phyloP scores from a whole-genome alignment of 2,888 invertebrate species.

The Ischnura elegans region DNA sequence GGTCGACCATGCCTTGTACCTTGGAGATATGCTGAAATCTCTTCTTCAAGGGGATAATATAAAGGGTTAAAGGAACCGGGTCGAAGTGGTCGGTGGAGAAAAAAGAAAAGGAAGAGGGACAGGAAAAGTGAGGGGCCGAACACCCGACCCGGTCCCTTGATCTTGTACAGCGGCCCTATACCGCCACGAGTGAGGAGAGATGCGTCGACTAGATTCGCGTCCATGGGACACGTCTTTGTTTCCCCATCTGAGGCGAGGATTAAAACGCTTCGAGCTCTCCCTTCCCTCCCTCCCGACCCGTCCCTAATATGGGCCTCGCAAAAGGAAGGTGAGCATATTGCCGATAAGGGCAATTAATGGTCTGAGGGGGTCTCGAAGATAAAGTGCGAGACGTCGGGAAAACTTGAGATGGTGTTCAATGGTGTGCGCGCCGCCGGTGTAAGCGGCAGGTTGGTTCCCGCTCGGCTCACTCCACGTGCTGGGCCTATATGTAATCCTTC shows the following conservation, averaged over 20 bases:
- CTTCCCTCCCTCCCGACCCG: not conserved
- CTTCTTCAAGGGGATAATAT: not conserved
- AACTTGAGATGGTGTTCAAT: not conserved
- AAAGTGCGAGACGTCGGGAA: not conserved
- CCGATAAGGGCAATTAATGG: conserved; percentile 65
- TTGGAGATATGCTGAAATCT: conserved; percentile 8
- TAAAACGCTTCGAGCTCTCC: conserved; percentile 42
- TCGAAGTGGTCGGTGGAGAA: not conserved
- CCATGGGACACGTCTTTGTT: conserved; percentile 55
- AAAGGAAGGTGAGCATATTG: conserved; percentile 65
- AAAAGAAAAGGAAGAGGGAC: not conserved
- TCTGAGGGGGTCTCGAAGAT: not conserved
- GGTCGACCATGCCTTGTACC: not conserved
- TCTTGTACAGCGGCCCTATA: not conserved
- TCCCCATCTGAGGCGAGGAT: conserved; percentile 56
- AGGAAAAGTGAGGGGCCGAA: conserved; percentile 10
- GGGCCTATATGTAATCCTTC: not conserved
- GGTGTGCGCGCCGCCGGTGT: not conserved
- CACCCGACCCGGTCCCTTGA: not conserved
- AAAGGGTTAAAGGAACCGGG: too few relatives aligned
- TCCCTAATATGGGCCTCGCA: conserved; percentile 57
- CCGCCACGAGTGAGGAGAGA: conserved; percentile 40
- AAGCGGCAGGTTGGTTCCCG: not conserved
- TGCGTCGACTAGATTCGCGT: conserved; percentile 1
- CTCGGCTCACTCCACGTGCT: not conserved